These are phyloP conservation scores for Bembecia ichneumoniformis DNA, from an alignment of 2,888 invertebrate species.

Conservation along the genomic window DNA sequence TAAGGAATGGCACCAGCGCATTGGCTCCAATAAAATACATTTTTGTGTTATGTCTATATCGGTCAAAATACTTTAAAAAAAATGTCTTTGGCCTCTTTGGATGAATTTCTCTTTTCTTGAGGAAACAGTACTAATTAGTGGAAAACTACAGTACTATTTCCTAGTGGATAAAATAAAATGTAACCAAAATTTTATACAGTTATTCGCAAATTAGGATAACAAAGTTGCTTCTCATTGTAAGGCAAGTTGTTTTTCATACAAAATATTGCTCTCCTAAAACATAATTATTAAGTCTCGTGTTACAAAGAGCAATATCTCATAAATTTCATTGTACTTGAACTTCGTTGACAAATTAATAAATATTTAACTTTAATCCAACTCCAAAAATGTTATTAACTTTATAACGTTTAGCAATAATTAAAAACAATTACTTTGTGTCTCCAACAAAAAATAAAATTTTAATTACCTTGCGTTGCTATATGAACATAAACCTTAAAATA, in stretches of 20 bases:
- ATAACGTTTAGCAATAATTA: background rate
- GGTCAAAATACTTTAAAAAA: too few relatives aligned
- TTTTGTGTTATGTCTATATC: too few relatives aligned
- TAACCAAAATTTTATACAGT: background rate
- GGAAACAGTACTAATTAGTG: too few relatives aligned
- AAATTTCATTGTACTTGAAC: constrained; percentile 5
- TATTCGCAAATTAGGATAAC: background rate
- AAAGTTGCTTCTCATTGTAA: background rate
- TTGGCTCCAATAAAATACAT: too few relatives aligned
- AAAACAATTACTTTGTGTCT: constrained; percentile 3
- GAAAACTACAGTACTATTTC: too few relatives aligned
- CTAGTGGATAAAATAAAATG: background rate
- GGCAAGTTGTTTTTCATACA: background rate
- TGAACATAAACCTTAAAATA: constrained; percentile 4
- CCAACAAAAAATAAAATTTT: constrained; percentile 5
- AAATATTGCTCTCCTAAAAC: background rate
- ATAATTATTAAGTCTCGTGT: constrained; percentile 1
- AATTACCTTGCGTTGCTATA: constrained; percentile 6
- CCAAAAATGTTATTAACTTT: background rate
- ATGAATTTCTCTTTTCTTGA: too few relatives aligned
- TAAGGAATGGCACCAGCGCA: too few relatives aligned
- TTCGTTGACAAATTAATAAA: constrained; percentile 3
- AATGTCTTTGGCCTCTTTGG: too few relatives aligned
- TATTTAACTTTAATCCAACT: constrained; percentile 3
- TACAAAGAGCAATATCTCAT: constrained; percentile 4